Conservation (phyloP, 2,113 vertebrate genomes). For the Cepphus grylle region DNA sequence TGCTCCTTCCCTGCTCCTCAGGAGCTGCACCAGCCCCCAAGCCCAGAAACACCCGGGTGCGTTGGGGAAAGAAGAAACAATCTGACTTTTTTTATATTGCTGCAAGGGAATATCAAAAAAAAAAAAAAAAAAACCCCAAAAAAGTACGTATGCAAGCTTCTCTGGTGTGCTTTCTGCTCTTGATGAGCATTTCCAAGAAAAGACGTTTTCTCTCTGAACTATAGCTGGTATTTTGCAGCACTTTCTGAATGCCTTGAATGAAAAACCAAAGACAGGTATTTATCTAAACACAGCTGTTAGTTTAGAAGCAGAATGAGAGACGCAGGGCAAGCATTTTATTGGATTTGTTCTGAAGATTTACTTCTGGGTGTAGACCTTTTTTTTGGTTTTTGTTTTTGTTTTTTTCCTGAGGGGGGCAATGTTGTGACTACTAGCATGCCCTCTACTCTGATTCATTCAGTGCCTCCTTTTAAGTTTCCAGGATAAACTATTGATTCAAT, state of each 20-base stretch:
- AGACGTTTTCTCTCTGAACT: neutral
- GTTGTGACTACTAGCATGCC: neutral
- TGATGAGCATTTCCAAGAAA: neutral
- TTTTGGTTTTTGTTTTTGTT: neutral
- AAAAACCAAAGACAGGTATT: neutral
- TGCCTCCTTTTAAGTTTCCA: slow-evolving; percentile 1
- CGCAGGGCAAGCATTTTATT: neutral
- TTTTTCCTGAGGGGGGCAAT: neutral
- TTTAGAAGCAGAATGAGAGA: neutral
- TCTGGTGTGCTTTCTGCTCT: neutral
- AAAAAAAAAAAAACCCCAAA: neutral
- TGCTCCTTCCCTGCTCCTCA: neutral
- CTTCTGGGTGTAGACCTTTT: neutral
- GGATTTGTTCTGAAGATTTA: neutral
- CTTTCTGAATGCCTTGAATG: neutral
- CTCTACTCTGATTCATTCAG: neutral
- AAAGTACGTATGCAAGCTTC: accelerated
- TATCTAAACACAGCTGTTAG: neutral
- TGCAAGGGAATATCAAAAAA: neutral
- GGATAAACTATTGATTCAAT: slow-evolving; percentile 12
- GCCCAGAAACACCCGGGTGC: neutral
- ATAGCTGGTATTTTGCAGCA: neutral
- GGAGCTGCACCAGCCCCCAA: neutral
- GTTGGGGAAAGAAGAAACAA: neutral
- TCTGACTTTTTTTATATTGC: neutral